Evolutionary conservation across 2,888 invertebrate species (phyloP).

Genomic region (Andrena bicolor): DNA sequence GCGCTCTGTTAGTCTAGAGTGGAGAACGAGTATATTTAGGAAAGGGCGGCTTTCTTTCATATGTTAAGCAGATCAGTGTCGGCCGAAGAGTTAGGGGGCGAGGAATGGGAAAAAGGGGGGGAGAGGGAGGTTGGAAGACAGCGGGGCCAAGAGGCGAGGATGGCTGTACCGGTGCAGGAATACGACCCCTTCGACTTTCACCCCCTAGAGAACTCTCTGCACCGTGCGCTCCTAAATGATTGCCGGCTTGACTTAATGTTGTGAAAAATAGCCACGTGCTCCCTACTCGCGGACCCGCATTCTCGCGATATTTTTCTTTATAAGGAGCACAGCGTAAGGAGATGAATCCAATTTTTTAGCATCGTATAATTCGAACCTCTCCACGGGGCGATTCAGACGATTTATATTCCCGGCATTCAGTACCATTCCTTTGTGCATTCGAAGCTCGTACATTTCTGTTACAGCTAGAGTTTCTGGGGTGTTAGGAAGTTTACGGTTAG

Average conservation of each 20-base stretch:
- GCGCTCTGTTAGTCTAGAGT: constrained; percentile 80
- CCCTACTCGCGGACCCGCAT: constrained; percentile 18
- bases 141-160: constrained; percentile 16
- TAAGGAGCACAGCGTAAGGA: constrained; percentile 21
- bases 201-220: constrained; percentile 31
- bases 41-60: constrained; percentile 82
- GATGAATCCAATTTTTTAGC: constrained; percentile 48
- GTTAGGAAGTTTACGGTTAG: too few species aligned
- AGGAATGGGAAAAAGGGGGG: constrained; percentile 12
- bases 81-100: constrained; percentile 59
- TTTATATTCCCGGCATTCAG: constrained; percentile 30
- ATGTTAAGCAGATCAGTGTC: constrained; percentile 83
- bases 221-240: constrained; percentile 56
- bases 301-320: constrained; percentile 55
- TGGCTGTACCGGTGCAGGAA: constrained; percentile 21
- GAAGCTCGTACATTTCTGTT: neutral
- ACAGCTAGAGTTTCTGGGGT: too few species aligned
- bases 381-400: constrained; percentile 13
- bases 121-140: neutral
- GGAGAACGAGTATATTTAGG: constrained; percentile 81
- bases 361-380: constrained; percentile 43
- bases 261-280: constrained; percentile 57
- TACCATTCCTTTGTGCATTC: neutral
- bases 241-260: constrained; percentile 62
- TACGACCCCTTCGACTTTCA: constrained; percentile 43